Conservation (phyloP, 64 coral and sea anemone species). For the Montipora foliosa region DNA sequence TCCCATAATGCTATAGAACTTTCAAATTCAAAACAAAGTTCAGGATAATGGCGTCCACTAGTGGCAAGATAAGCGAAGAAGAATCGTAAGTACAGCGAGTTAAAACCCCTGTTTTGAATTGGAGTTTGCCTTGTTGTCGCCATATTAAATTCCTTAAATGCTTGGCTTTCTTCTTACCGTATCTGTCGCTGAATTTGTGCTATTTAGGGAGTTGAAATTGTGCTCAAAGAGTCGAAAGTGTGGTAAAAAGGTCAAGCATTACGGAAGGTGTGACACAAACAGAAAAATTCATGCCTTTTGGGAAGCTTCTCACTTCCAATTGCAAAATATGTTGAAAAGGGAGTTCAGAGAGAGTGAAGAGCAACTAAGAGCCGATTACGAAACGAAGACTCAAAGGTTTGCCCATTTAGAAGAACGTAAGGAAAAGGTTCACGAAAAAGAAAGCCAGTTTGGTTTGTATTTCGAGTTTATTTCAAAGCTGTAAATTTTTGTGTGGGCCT, state of each 20-base stretch:
- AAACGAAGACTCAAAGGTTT: conserved; percentile 1
- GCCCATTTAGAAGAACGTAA: neutral
- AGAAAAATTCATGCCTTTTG: neutral
- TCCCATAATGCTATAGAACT: neutral
- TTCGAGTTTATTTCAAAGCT: too few relatives aligned
- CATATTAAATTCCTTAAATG: conserved; percentile 6
- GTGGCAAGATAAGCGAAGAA: neutral
- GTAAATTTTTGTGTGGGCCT: too few relatives aligned
- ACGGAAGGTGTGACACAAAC: neutral
- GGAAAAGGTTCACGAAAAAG: too few relatives aligned
- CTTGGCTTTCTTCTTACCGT: neutral
- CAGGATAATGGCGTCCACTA: conserved; percentile 1
- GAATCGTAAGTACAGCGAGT: neutral
- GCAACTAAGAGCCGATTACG: neutral
- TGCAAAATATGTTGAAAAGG: neutral
- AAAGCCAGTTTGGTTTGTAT: too few relatives aligned
- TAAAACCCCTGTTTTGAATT: conserved; percentile 10
- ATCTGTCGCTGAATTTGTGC: neutral
- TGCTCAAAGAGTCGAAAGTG: neutral
- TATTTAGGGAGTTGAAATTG: neutral
- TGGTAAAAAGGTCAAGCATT: neutral
- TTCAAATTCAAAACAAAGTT: conserved; percentile 15
- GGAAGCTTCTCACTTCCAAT: neutral
- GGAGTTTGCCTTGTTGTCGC: neutral
- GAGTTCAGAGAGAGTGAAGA: neutral